These are phyloP conservation scores for Unio delphinus DNA, from an alignment of 2,888 invertebrate genomes.

Conservation along the genomic window DNA sequence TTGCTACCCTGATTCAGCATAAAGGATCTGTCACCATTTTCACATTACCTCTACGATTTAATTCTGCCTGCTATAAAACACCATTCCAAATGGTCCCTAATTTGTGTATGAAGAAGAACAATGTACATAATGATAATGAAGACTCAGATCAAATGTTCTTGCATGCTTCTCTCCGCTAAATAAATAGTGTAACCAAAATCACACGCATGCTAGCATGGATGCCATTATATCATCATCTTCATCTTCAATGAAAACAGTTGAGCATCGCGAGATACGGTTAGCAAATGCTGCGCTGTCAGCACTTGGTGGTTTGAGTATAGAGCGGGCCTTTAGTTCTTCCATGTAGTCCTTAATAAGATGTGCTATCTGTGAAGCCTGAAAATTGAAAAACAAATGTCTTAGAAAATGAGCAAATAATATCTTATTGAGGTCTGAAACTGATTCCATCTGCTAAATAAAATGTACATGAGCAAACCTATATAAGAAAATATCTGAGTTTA, in stretches of 20 bases:
- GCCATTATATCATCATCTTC: conserved; percentile 33
- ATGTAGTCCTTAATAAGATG: conserved; percentile 90
- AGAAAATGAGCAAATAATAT: not conserved
- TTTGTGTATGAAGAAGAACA: too few species aligned
- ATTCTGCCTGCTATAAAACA: too few species aligned
- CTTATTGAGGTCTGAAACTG: not conserved
- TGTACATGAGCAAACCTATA: not conserved
- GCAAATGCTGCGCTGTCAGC: conserved; percentile 28
- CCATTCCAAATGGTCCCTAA: too few species aligned
- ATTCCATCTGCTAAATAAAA: not conserved
- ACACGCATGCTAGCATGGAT: conserved; percentile 23
- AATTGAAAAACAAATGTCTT: conserved; percentile 12
- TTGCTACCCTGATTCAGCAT: too few species aligned
- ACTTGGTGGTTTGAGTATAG: conserved; percentile 36
- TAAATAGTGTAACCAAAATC: too few species aligned
- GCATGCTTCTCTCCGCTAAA: too few species aligned
- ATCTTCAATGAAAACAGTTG: conserved; percentile 47
- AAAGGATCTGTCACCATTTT: too few species aligned
- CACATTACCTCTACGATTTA: too few species aligned
- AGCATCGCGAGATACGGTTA: conserved; percentile 29
- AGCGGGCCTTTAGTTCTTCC: conserved; percentile 52
- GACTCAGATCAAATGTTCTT: too few species aligned
- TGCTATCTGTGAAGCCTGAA: conserved; percentile 93
- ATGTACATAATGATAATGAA: too few species aligned
- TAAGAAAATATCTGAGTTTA: too few species aligned